These are phyloP conservation scores for Oostethus manadensis DNA, from an alignment of 2,113 vertebrate species.

Conservation along the genomic window DNA sequence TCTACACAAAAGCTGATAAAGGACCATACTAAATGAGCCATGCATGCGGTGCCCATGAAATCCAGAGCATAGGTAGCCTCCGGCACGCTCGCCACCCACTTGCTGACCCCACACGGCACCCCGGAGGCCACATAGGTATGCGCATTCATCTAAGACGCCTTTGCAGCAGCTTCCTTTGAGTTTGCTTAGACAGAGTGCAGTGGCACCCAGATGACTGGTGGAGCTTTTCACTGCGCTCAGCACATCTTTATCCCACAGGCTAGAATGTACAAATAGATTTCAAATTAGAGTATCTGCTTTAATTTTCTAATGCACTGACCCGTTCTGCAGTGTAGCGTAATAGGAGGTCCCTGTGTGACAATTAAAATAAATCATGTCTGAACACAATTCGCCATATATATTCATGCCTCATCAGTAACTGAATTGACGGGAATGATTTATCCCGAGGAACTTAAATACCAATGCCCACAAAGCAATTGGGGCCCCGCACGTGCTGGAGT, in stretches of 20 bases:
- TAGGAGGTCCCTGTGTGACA: slow-evolving; percentile 84
- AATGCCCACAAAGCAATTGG: slow-evolving; percentile 36
- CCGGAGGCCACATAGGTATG: slow-evolving; percentile 36
- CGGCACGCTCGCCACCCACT: slow-evolving; percentile 36
- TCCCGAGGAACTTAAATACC: slow-evolving; percentile 74
- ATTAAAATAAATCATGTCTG: slow-evolving; percentile 91
- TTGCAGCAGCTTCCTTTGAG: slow-evolving; percentile 48
- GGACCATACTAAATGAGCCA: slow-evolving; percentile 56
- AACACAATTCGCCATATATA: slow-evolving; percentile 78
- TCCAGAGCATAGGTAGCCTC: slow-evolving; percentile 52
- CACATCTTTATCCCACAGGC: slow-evolving; percentile 72
- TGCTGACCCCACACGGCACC: slow-evolving; percentile 33
- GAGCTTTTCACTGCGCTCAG: slow-evolving; percentile 56
- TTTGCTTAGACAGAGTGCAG: slow-evolving; percentile 45
- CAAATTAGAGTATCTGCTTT: slow-evolving; percentile 80
- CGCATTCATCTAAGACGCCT: slow-evolving; percentile 50
- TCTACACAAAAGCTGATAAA: slow-evolving; percentile 39
- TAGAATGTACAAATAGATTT: slow-evolving; percentile 83
- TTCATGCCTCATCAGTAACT: slow-evolving; percentile 87
- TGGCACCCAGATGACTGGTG: slow-evolving; percentile 54
- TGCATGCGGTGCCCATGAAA: slow-evolving; percentile 52
- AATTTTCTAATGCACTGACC: slow-evolving; percentile 90
- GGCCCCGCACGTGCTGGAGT: slow-evolving; percentile 20
- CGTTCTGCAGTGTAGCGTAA: slow-evolving; percentile 77
- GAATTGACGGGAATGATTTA: slow-evolving; percentile 82